Conservation (phyloP, 2,113 vertebrate genomes). For the Periophthalmodon schlosseri region DNA sequence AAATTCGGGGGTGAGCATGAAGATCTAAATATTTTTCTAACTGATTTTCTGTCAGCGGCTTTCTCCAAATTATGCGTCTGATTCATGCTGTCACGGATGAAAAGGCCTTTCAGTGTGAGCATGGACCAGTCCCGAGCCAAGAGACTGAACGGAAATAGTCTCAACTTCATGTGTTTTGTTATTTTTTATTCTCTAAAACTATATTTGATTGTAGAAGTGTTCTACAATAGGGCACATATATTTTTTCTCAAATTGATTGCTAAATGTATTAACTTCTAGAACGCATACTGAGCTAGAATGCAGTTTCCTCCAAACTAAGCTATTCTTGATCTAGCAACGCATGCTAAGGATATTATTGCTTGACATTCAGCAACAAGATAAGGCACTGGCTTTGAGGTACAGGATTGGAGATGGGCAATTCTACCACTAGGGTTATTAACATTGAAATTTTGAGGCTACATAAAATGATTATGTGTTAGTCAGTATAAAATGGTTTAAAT, state of each 20-base stretch:
- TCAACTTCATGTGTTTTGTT: slow-evolving; percentile 3
- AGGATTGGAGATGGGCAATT: background rate
- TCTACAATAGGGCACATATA: background rate
- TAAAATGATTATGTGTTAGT: background rate
- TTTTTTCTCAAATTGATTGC: background rate
- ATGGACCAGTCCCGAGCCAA: slow-evolving; percentile 2
- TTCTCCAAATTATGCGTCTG: slow-evolving; percentile 67
- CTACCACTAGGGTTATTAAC: background rate
- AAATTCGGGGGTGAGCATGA: slow-evolving; percentile 52
- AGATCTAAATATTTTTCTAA: slow-evolving; percentile 70
- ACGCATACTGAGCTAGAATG: slow-evolving; percentile 31
- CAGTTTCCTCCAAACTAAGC: slow-evolving; percentile 62
- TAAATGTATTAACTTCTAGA: background rate
- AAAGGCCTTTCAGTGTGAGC: slow-evolving; percentile 65
- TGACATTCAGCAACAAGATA: slow-evolving; percentile 46
- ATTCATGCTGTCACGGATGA: slow-evolving; percentile 68
- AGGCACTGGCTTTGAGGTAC: background rate
- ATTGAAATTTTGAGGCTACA: background rate
- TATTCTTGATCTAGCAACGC: slow-evolving; percentile 21
- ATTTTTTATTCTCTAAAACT: background rate
- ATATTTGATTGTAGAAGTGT: background rate
- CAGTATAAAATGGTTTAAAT: background rate
- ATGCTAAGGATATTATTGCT: slow-evolving; percentile 60
- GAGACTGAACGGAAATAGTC: slow-evolving; percentile 22
- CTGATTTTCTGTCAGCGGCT: slow-evolving; percentile 74